These are phyloP conservation scores for Choloepus didactylus DNA, from an alignment of 2,797 vertebrate genomes.

Conservation along the genomic window DNA sequence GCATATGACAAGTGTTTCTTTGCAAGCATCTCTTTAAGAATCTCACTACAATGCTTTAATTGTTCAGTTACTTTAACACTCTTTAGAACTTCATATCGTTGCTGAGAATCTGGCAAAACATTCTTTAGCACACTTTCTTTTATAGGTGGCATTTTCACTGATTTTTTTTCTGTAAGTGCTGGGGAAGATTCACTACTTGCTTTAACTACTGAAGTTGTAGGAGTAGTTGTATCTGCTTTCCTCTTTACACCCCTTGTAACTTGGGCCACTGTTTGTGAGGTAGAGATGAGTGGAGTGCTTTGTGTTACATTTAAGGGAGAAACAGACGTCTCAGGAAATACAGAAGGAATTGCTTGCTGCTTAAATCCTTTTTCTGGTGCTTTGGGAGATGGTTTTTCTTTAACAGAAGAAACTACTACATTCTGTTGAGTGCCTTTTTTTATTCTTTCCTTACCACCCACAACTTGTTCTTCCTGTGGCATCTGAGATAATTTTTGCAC, in stretches of 20 bases:
- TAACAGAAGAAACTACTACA: conserved; percentile 62
- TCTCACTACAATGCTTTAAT: conserved; percentile 90
- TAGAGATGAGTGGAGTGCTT: conserved; percentile 50
- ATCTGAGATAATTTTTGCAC: conserved; percentile 91
- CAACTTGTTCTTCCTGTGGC: conserved; percentile 90
- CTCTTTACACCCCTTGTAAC: conserved; percentile 93
- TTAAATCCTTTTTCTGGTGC: conserved; percentile 73
- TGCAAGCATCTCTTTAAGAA: conserved; percentile 95
- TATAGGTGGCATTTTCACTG: conserved; percentile 78
- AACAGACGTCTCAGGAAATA: background rate
- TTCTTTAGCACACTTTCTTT: conserved; percentile 88
- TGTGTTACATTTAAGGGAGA: conserved; percentile 76
- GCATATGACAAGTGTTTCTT: conserved; percentile 93
- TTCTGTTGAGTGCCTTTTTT: conserved; percentile 85
- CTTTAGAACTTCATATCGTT: conserved; percentile 83
- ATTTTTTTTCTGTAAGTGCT: conserved; percentile 79
- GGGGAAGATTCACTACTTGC: conserved; percentile 84
- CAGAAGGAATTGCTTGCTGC: conserved; percentile 69
- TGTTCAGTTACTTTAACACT: conserved; percentile 88
- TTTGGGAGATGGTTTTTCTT: conserved; percentile 74
- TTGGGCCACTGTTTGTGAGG: conserved; percentile 78
- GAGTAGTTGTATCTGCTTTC: conserved; percentile 91
- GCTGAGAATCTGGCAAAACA: conserved; percentile 88
- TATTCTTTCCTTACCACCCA: conserved; percentile 85
- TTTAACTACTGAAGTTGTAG: conserved; percentile 84